phyloP scores from a whole-genome alignment of 2,797 vertebrate genomes.

The Benthosema pterotum region DNA sequence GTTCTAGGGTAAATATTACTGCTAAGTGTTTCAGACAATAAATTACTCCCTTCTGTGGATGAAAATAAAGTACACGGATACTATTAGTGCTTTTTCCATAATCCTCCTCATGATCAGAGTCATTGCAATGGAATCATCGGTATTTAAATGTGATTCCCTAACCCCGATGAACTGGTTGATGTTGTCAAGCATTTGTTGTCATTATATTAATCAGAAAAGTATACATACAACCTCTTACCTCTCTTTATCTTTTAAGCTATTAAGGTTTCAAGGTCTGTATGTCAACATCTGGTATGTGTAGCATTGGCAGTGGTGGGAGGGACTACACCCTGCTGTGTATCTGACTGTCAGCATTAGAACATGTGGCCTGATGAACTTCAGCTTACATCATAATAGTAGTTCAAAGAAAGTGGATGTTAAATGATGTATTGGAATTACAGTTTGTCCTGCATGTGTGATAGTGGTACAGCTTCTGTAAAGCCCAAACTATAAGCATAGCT shows the following conservation, averaged over 20 bases:
- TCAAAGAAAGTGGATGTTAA: too few relatives aligned
- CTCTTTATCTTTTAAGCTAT: constrained; percentile 18
- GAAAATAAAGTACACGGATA: too few relatives aligned
- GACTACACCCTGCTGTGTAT: constrained; percentile 2
- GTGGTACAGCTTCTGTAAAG: too few relatives aligned
- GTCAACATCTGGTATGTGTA: constrained; percentile 35
- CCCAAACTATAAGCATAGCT: too few relatives aligned
- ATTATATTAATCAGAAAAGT: too few relatives aligned
- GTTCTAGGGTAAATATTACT: too few relatives aligned
- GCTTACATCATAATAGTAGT: too few relatives aligned
- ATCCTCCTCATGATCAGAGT: constrained; percentile 46
- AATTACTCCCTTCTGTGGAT: too few relatives aligned
- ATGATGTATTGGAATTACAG: too few relatives aligned
- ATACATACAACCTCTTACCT: too few relatives aligned
- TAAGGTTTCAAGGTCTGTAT: constrained; percentile 21
- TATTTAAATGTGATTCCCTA: constrained; percentile 36
- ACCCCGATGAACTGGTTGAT: constrained; percentile 26
- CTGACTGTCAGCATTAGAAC: constrained; percentile 27
- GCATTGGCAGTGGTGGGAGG: background rate
- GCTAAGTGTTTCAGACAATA: too few relatives aligned
- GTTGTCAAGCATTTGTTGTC: constrained; percentile 11
- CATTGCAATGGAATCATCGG: constrained; percentile 25
- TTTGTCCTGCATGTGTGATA: too few relatives aligned
- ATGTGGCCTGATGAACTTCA: constrained; percentile 7
- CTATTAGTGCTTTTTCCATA: constrained; percentile 26